phyloP scores from a whole-genome alignment of 2,113 vertebrate genomes.

The Lamprotornis superbus region DNA sequence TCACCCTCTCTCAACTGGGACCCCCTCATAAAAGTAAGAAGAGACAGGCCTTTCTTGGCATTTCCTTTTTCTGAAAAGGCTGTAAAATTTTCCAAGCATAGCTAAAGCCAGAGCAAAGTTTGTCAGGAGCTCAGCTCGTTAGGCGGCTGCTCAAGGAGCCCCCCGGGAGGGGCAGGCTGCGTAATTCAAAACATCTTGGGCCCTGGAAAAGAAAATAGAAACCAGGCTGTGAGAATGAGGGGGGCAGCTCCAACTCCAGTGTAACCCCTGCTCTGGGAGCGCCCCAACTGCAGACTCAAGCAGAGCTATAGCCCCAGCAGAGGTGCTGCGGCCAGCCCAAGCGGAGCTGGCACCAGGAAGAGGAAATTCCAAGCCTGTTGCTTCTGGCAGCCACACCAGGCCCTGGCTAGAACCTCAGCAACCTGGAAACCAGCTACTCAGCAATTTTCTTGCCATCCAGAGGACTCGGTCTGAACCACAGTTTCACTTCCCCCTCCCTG shows the following conservation, averaged over 20 bases:
- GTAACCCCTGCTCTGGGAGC: neutral
- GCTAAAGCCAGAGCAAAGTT: constrained; percentile 60
- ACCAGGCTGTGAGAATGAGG: constrained; percentile 4
- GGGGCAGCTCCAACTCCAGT: neutral
- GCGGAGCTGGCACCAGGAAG: constrained; percentile 52
- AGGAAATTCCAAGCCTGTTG: constrained; percentile 75
- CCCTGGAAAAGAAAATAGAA: constrained; percentile 66
- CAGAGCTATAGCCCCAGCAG: neutral
- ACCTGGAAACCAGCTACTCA: constrained; percentile 70
- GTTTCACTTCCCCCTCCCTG: constrained; percentile 41
- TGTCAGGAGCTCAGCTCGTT: constrained; percentile 69
- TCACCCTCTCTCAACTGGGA: constrained; percentile 12
- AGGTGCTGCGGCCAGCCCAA: constrained; percentile 45
- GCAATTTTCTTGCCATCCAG: constrained; percentile 66
- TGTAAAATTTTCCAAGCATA: constrained; percentile 66
- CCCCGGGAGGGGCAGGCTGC: constrained; percentile 21
- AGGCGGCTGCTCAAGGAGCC: constrained; percentile 67
- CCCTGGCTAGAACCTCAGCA: constrained; percentile 57
- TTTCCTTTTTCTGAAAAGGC: constrained; percentile 70
- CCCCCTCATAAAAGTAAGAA: constrained; percentile 64
- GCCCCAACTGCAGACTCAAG: neutral
- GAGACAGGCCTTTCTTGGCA: constrained; percentile 66
- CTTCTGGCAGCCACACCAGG: constrained; percentile 53
- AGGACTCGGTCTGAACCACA: constrained; percentile 54
- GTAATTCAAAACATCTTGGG: constrained; percentile 69